A percentile compares a stretch with the other conserved stretches of the same genome.
Conservation (phyloP, 2,888 invertebrate genomes). For the Lepidonotus clava region DNA sequence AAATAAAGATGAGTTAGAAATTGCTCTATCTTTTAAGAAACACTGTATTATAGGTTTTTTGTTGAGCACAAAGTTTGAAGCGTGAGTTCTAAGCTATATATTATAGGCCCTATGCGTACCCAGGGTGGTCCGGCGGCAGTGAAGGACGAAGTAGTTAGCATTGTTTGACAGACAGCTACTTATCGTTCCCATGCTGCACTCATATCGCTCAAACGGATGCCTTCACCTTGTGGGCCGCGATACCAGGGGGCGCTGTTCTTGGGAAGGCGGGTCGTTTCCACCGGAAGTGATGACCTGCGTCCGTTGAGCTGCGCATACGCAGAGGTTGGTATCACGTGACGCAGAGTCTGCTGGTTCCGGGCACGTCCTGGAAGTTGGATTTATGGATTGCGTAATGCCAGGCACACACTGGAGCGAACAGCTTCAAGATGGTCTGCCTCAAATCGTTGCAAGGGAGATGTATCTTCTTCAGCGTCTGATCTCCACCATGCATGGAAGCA, state of each 20-base stretch:
- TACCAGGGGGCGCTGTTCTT: not conserved
- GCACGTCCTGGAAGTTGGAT: not conserved
- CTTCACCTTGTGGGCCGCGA: too few relatives aligned
- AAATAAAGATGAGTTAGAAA: too few relatives aligned
- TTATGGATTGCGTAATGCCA: constrained; percentile 7
- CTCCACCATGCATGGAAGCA: not conserved
- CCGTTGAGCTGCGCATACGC: not conserved
- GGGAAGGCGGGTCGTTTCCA: not conserved
- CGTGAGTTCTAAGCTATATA: too few relatives aligned
- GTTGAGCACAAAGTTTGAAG: too few relatives aligned
- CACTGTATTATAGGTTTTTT: too few relatives aligned
- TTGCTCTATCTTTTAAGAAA: too few relatives aligned
- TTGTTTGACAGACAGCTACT: not conserved
- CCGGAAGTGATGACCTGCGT: constrained; percentile 10
- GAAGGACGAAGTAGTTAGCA: not conserved
- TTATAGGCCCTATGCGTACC: too few relatives aligned
- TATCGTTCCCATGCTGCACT: not conserved
- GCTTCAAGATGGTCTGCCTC: not conserved
- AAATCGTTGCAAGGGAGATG: not conserved
- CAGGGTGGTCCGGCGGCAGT: not conserved
- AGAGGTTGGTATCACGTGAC: not conserved
- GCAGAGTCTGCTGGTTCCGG: not conserved
- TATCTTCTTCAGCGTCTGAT: not conserved
- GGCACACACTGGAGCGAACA: not conserved
- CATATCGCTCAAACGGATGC: not conserved